Conservation (phyloP, 2,797 vertebrate species). For the Chelon auratus region DNA sequence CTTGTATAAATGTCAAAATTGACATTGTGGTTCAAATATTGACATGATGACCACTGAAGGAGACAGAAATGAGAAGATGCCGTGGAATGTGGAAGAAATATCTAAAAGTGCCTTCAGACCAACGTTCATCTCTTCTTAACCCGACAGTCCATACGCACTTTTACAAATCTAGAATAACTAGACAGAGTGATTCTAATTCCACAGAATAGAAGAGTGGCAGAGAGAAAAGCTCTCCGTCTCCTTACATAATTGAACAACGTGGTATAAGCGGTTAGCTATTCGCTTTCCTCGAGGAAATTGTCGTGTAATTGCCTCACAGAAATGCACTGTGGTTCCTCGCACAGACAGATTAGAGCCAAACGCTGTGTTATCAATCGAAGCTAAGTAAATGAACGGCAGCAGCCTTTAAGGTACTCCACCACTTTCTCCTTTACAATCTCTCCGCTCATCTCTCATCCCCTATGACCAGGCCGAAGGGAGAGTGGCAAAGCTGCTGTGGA, state of each 20-base stretch:
- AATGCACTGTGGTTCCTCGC: slow-evolving; percentile 57
- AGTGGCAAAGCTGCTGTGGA: slow-evolving; percentile 26
- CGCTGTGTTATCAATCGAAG: slow-evolving; percentile 59
- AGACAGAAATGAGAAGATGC: neutral
- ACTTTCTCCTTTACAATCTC: slow-evolving; percentile 4
- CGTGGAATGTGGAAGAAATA: neutral
- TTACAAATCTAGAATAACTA: slow-evolving; percentile 30
- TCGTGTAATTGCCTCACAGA: slow-evolving; percentile 47
- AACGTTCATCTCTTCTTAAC: neutral
- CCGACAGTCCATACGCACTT: neutral
- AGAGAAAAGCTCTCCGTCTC: slow-evolving; percentile 42
- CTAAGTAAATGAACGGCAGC: slow-evolving; percentile 58
- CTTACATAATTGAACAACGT: slow-evolving; percentile 66
- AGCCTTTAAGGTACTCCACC: slow-evolving; percentile 24
- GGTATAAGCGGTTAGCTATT: slow-evolving; percentile 43
- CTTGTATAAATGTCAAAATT: neutral
- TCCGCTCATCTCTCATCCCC: neutral
- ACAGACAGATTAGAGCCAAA: slow-evolving; percentile 47
- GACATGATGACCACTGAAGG: neutral
- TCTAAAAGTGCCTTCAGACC: slow-evolving; percentile 12
- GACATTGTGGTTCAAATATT: neutral
- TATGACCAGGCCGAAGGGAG: slow-evolving; percentile 8
- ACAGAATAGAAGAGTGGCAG: slow-evolving; percentile 19
- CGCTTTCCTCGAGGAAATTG: slow-evolving; percentile 60
- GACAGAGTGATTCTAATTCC: slow-evolving; percentile 10